Evolutionary conservation across 2,888 invertebrate species (phyloP).

Genomic region (Aphodius sticticus): DNA sequence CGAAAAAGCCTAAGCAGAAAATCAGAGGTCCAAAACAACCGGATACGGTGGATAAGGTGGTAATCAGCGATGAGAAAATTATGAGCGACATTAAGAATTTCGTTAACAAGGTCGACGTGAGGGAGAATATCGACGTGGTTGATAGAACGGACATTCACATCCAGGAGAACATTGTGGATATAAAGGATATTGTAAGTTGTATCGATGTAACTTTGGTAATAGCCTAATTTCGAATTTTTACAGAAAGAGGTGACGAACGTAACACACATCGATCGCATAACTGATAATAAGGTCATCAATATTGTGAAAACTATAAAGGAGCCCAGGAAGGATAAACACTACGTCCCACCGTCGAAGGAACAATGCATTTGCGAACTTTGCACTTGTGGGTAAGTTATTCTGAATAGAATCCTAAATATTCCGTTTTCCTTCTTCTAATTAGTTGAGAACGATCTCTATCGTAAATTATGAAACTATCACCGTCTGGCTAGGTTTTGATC

Average conservation of each 20-base stretch:
- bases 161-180: slow-evolving; percentile 67
- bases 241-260: slow-evolving; percentile 59
- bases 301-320: slow-evolving; percentile 59
- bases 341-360: slow-evolving; percentile 66
- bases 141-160: slow-evolving; percentile 62
- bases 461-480: neutral
- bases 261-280: slow-evolving; percentile 58
- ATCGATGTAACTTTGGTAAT: slow-evolving; percentile 9
- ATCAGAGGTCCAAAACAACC: slow-evolving; percentile 23
- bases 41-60: slow-evolving; percentile 13
- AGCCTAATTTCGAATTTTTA: slow-evolving; percentile 27
- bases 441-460: neutral
- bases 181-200: slow-evolving; percentile 63
- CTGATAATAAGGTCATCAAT: slow-evolving; percentile 64
- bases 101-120: slow-evolving; percentile 38
- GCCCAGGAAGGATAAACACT: slow-evolving; percentile 53
- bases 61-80: slow-evolving; percentile 46
- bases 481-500: neutral
- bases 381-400: slow-evolving; percentile 83
- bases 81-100: slow-evolving; percentile 39
- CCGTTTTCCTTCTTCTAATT: slow-evolving; percentile 13
- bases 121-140: slow-evolving; percentile 40
- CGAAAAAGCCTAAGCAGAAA: slow-evolving; percentile 22
- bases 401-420: neutral
- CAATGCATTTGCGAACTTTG: slow-evolving; percentile 91